phyloP scores from a whole-genome alignment of 2,888 invertebrate genomes.

The Meghimatium bilineatum region DNA sequence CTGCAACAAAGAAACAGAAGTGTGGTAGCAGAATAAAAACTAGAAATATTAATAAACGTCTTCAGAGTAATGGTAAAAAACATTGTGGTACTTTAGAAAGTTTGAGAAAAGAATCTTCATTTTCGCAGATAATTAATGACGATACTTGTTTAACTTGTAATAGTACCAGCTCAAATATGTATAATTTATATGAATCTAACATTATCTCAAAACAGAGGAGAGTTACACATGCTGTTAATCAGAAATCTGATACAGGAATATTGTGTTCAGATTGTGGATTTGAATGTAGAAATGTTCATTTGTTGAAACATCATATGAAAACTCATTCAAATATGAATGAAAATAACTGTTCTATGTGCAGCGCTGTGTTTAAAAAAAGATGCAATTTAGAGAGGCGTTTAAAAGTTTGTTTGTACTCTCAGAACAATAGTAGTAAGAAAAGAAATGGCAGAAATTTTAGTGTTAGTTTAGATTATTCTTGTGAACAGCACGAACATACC shows the following conservation, averaged over 20 bases:
- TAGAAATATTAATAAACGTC: background rate
- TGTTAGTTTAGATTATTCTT: background rate
- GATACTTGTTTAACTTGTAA: background rate
- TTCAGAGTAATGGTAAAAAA: background rate
- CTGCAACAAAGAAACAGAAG: background rate
- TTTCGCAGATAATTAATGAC: background rate
- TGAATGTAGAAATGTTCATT: background rate
- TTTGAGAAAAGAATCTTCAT: background rate
- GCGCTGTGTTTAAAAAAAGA: background rate
- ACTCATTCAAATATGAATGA: background rate
- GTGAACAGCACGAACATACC: background rate
- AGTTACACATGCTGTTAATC: background rate
- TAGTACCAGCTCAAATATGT: background rate
- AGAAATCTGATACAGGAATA: background rate
- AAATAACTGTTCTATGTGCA: background rate
- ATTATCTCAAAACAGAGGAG: background rate
- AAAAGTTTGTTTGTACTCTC: background rate
- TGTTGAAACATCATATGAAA: constrained; percentile 18
- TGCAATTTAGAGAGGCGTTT: background rate
- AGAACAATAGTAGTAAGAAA: background rate
- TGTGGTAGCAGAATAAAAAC: background rate
- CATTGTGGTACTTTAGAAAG: background rate
- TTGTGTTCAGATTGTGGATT: background rate
- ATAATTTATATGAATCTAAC: background rate
- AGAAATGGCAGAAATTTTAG: background rate